Conservation (phyloP, 2,888 invertebrate species). For the Drosophila mimica region DNA sequence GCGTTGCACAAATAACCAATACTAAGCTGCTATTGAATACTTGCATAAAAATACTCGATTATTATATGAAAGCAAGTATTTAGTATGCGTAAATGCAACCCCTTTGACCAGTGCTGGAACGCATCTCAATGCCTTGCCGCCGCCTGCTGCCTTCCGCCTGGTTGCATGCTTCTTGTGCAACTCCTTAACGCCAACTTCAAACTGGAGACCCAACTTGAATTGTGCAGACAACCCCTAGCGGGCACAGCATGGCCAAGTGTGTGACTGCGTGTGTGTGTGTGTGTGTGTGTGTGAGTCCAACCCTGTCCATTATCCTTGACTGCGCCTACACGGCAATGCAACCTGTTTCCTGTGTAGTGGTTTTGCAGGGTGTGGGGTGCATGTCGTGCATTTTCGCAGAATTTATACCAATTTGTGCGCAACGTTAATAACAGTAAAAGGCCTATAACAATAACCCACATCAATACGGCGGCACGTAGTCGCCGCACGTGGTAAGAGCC, state of each 20-base stretch:
- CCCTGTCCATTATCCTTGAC: slow-evolving; percentile 48
- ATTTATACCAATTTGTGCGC: slow-evolving; percentile 77
- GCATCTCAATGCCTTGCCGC: slow-evolving; percentile 29
- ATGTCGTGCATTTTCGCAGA: slow-evolving; percentile 71
- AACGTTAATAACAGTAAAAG: slow-evolving; percentile 75
- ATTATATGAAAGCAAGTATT: slow-evolving; percentile 25
- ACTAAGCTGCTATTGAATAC: neutral
- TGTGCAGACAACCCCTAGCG: slow-evolving; percentile 45
- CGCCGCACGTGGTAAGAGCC: slow-evolving; percentile 70
- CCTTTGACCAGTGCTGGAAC: slow-evolving; percentile 41
- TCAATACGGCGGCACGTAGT: slow-evolving; percentile 76
- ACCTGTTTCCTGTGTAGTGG: slow-evolving; percentile 40
- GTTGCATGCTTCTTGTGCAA: slow-evolving; percentile 19
- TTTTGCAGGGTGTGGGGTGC: slow-evolving; percentile 18
- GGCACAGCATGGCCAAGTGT: slow-evolving; percentile 23
- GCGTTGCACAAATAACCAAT: slow-evolving; percentile 22
- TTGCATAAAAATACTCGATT: slow-evolving; percentile 3
- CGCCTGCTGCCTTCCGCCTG: neutral
- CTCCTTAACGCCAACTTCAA: slow-evolving; percentile 49
- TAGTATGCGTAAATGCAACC: slow-evolving; percentile 43
- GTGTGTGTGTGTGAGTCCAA: slow-evolving; percentile 23
- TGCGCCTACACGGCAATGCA: slow-evolving; percentile 47
- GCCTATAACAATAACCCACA: slow-evolving; percentile 81
- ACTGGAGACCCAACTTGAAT: slow-evolving; percentile 29
- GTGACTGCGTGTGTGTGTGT: neutral